These are phyloP conservation scores for Porphyrio hochstetteri DNA, from an alignment of 2,113 vertebrate species.

Conservation along the genomic window DNA sequence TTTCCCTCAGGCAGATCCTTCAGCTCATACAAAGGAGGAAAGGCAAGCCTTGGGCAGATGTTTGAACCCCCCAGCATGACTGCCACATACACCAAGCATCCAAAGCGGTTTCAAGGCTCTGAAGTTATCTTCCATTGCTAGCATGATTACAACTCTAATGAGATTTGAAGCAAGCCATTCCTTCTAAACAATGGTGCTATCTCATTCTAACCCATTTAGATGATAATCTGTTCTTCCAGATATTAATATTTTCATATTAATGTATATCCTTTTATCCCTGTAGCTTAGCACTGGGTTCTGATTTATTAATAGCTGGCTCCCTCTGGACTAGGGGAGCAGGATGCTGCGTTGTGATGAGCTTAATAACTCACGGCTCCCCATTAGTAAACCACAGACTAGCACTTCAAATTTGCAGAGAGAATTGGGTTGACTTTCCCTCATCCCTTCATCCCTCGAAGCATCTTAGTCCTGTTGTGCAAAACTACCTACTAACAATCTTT, in stretches of 20 bases:
- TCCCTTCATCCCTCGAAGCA: not conserved
- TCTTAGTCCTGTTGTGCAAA: constrained; percentile 6
- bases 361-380: constrained; percentile 18
- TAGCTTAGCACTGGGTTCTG: constrained; percentile 16
- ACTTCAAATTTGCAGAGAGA: constrained; percentile 6
- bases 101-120: not conserved
- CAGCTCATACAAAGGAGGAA: not conserved
- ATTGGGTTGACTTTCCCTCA: not conserved
- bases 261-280: constrained; percentile 40
- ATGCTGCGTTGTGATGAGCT: not conserved
- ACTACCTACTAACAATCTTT: not conserved
- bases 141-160: not conserved
- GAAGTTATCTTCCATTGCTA: not conserved
- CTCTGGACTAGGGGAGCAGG: constrained; percentile 7
- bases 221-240: constrained; percentile 33
- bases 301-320: constrained; percentile 58
- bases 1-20: not conserved
- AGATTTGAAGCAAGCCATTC: constrained; percentile 43
- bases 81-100: not conserved
- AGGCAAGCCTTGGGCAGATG: not conserved
- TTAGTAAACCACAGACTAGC: constrained; percentile 18
- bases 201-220: constrained; percentile 29
- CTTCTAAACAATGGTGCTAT: constrained; percentile 36
- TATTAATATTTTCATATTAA: constrained; percentile 37
- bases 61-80: not conserved